A percentile compares a stretch with the other conserved stretches of the same genome.
Conservation (phyloP, 2,797 vertebrate species). For the Peromyscus eremicus region DNA sequence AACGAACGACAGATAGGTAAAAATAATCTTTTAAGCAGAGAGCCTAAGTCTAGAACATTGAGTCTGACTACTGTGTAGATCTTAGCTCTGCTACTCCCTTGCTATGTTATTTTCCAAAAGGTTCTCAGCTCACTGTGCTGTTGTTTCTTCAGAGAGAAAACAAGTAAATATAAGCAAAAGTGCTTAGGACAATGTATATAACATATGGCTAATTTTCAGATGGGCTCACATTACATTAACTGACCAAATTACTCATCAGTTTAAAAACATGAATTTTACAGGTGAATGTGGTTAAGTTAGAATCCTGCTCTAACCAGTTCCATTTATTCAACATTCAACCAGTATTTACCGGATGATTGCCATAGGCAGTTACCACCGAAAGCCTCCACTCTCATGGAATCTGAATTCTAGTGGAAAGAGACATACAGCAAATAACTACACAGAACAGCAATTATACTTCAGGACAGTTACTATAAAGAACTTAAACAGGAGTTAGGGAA, state of each 20-base stretch:
- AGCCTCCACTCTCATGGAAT: background rate
- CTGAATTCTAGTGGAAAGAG: background rate
- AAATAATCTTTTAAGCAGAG: background rate
- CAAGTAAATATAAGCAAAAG: slow-evolving; percentile 4
- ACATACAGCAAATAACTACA: background rate
- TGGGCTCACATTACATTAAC: slow-evolving; percentile 5
- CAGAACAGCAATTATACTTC: background rate
- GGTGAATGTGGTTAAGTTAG: slow-evolving; percentile 39
- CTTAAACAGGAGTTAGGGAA: background rate
- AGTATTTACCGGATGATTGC: background rate
- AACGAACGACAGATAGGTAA: background rate
- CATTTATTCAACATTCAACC: slow-evolving; percentile 3
- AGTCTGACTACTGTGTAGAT: slow-evolving; percentile 10
- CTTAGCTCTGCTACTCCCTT: background rate
- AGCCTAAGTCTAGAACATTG: background rate
- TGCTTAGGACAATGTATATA: background rate
- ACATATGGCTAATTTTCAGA: slow-evolving; percentile 33
- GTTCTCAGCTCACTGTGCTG: background rate
- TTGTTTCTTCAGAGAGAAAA: background rate
- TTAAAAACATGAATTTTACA: slow-evolving; percentile 38
- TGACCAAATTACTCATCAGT: background rate
- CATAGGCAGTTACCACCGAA: background rate
- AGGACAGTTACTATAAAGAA: slow-evolving; percentile 9
- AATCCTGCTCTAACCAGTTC: background rate
- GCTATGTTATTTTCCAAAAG: background rate